Evolutionary conservation across 2,113 vertebrate genomes (phyloP).

Genomic region (Sialia sialis): DNA sequence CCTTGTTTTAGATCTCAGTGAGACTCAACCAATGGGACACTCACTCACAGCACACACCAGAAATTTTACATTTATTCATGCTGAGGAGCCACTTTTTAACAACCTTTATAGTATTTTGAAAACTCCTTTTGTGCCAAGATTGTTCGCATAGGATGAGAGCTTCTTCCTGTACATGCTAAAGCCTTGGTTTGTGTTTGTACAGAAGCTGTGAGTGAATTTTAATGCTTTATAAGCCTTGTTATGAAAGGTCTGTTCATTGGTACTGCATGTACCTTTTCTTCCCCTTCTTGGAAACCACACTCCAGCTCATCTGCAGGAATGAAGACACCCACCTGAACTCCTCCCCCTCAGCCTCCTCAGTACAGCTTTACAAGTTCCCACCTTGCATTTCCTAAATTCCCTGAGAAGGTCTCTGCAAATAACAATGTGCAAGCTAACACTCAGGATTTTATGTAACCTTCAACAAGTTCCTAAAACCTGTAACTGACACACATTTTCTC

Average conservation of each 20-base stretch:
- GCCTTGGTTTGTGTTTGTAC: background rate
- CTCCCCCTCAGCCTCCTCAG: background rate
- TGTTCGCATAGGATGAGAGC: background rate
- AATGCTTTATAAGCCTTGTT: background rate
- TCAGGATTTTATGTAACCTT: background rate
- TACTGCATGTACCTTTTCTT: background rate
- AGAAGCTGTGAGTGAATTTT: background rate
- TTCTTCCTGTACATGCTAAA: background rate
- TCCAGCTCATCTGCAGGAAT: background rate
- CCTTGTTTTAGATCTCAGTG: background rate
- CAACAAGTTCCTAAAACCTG: background rate
- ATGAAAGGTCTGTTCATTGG: background rate
- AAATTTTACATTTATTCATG: background rate
- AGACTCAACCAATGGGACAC: background rate
- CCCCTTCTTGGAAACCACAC: background rate
- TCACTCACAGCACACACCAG: background rate
- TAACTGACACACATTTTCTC: background rate
- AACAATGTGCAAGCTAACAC: background rate
- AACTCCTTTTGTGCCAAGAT: background rate
- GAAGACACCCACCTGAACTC: background rate
- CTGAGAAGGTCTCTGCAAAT: background rate
- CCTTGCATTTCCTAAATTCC: background rate
- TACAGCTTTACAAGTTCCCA: background rate
- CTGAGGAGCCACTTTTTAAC: background rate
- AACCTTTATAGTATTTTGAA: background rate